These are phyloP conservation scores for Poecilobothrus nobilitatus DNA, from an alignment of 2,888 invertebrate genomes.

Conservation along the genomic window DNA sequence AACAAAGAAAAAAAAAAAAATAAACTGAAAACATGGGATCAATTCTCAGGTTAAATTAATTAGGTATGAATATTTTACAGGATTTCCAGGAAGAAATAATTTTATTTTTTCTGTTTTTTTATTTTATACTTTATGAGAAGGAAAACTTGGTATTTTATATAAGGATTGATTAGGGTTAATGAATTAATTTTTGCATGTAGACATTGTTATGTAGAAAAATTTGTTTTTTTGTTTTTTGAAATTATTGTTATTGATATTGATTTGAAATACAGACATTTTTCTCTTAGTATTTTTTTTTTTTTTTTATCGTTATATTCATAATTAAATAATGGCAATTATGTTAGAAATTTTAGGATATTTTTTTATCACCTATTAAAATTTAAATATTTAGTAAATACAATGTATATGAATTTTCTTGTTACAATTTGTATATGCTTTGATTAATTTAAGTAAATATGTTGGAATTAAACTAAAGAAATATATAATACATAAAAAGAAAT, in stretches of 20 bases:
- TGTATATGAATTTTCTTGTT: no score
- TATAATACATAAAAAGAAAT: no score
- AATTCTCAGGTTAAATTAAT: background rate
- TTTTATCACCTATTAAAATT: background rate
- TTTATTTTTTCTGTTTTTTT: background rate
- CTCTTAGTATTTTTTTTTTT: background rate
- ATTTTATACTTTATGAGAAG: background rate
- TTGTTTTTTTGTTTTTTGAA: background rate
- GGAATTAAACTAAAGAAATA: no score
- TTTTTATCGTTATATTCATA: background rate
- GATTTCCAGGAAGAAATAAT: conserved; percentile 3
- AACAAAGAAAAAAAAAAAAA: no score
- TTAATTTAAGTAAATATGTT: no score
- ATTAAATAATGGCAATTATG: background rate
- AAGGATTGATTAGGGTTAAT: background rate
- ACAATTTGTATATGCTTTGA: no score
- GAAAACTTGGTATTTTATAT: background rate
- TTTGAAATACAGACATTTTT: background rate
- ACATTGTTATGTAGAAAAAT: background rate
- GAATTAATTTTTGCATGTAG: background rate
- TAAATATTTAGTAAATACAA: no score
- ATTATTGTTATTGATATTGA: background rate
- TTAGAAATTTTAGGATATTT: background rate
- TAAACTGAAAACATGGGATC: background rate
- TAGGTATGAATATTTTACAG: conserved; percentile 6